Percentiles rank a stretch among this genome's conserved stretches.
phyloP scores from a whole-genome alignment of 53 echinoderm and acorn worm genomes.

The Stichopus horrens region DNA sequence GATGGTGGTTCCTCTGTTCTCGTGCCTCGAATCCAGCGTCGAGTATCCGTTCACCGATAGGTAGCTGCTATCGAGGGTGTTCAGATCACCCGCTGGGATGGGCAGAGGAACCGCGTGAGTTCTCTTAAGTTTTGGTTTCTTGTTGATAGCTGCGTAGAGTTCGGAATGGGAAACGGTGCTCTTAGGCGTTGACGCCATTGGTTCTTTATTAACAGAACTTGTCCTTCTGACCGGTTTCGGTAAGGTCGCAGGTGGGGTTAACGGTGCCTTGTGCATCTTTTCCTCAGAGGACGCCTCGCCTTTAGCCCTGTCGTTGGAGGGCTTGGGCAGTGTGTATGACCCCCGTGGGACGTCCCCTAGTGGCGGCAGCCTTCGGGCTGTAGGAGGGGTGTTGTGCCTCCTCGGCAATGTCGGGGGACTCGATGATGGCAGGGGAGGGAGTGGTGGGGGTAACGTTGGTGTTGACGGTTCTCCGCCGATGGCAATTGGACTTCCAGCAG shows the following conservation, averaged over 20 bases:
- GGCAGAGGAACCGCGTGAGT: slow-evolving; percentile 10
- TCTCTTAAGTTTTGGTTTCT: slow-evolving; percentile 16
- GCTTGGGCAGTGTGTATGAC: slow-evolving; percentile 20
- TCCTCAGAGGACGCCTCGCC: background rate
- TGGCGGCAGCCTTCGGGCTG: background rate
- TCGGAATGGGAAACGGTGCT: background rate
- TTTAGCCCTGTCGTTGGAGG: background rate
- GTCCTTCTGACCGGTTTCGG: background rate
- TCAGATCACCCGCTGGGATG: slow-evolving; percentile 2
- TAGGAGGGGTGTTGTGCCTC: background rate
- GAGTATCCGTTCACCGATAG: slow-evolving; percentile 5
- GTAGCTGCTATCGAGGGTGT: slow-evolving; percentile 26
- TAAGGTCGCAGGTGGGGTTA: slow-evolving; percentile 2
- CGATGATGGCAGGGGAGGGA: background rate
- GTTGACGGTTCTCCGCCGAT: background rate
- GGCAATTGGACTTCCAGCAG: background rate
- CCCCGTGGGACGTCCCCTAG: slow-evolving; percentile 25
- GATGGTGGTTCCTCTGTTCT: background rate
- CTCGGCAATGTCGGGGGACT: slow-evolving; percentile 22
- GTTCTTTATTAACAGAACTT: background rate
- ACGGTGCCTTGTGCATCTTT: background rate
- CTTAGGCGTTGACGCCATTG: background rate
- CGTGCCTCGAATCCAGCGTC: background rate
- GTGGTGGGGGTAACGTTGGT: slow-evolving; percentile 7
- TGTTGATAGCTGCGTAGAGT: slow-evolving; percentile 35